These are phyloP conservation scores for Anoplolepis gracilipes DNA, from an alignment of 1,140 invertebrate species.

Conservation along the genomic window DNA sequence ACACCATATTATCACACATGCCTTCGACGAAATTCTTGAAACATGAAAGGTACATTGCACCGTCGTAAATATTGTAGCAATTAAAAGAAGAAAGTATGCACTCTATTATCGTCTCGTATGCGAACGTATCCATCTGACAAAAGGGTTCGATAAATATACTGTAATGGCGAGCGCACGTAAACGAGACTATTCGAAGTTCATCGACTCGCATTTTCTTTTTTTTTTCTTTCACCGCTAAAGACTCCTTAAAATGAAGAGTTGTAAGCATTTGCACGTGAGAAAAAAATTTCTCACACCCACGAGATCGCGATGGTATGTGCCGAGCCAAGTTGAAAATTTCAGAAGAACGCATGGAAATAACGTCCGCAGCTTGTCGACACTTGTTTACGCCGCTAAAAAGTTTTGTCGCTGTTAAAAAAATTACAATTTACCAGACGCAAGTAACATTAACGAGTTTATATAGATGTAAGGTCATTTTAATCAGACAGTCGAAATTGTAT, in stretches of 20 bases:
- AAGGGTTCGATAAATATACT: constrained; percentile 20
- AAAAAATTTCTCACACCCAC: constrained; percentile 2
- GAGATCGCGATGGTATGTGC: background rate
- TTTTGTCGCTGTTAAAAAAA: background rate
- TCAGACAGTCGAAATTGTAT: background rate
- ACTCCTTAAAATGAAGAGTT: background rate
- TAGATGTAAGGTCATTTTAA: background rate
- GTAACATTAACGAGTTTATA: constrained; percentile 28
- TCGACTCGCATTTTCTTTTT: background rate
- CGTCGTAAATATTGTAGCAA: constrained; percentile 11
- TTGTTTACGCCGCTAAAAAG: background rate
- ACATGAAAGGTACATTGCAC: background rate
- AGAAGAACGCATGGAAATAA: background rate
- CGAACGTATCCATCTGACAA: background rate
- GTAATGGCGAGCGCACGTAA: background rate
- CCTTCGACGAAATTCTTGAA: constrained; percentile 1
- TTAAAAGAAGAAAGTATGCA: background rate
- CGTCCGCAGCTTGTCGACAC: background rate
- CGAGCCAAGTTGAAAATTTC: background rate
- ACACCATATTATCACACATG: too few species aligned
- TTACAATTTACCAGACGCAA: background rate
- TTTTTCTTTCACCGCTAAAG: background rate
- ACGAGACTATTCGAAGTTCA: background rate
- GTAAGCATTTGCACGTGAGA: background rate
- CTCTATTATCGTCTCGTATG: background rate